These are phyloP conservation scores for Sturmia bella DNA, from an alignment of 2,888 invertebrate species.

Conservation along the genomic window DNA sequence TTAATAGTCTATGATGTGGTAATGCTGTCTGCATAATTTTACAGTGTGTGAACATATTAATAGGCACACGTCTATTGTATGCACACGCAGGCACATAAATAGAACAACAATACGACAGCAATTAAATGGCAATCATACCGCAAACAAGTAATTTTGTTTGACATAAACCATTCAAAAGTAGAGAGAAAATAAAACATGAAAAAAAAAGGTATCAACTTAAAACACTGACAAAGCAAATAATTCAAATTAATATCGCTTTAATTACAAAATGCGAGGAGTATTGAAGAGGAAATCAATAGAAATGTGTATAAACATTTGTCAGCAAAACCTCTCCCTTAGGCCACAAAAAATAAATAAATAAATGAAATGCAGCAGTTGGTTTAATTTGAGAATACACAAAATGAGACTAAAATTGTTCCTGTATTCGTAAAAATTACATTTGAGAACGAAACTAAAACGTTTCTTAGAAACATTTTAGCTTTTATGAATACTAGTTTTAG, in stretches of 20 bases:
- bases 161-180: conserved; percentile 3
- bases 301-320: no score
- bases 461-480: no score
- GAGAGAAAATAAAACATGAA: neutral
- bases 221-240: neutral
- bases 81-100: conserved; percentile 6
- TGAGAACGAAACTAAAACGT: no score
- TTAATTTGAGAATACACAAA: no score
- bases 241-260: neutral
- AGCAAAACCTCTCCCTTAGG: no score
- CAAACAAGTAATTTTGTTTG: conserved; percentile 11
- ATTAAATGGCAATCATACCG: conserved; percentile 25
- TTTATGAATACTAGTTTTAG: no score
- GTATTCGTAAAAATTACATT: no score
- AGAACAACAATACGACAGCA: conserved; percentile 31
- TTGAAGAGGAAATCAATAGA: no score
- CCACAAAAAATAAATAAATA: no score
- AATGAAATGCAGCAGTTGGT: no score
- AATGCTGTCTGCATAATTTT: conserved; percentile 69
- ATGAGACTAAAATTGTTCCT: no score
- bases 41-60: conserved; percentile 64
- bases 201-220: neutral
- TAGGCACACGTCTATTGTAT: conserved; percentile 16
- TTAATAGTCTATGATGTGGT: conserved; percentile 66
- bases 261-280: no score